Base-by-base conservation (phyloP, 2,888 invertebrate species). In the Sympetrum striolatum region DNA sequence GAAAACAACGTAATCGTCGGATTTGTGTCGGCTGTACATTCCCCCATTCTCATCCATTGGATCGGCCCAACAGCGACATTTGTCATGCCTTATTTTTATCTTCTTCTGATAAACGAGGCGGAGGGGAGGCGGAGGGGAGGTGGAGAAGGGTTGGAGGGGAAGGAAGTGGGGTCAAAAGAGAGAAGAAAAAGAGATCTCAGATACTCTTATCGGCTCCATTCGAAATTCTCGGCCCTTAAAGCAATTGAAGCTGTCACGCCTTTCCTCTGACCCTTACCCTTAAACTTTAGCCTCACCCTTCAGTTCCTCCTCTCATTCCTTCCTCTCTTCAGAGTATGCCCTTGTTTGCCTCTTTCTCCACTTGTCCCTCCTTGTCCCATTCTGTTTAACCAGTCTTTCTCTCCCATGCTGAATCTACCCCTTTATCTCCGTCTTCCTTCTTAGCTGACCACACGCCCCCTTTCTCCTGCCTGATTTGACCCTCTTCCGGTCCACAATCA, bases 231-330 rank as follows among this genome's bases (percentile, higher is more conserved):
- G 22, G 86, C n/a, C 60, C 31, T 48, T 35, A n/a, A 86, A 60
- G 86, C 86, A 60, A 86, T 86, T 86, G 86, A 86, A 64, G 86
- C 58, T 86, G 86, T 86, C 86, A 86, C 60, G 37, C 86, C 60
- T 64, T 60, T 60, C 37, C 60, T n/a, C 64, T 39, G 39, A 80
- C 80, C 80, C 37, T 39, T 35, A 35, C 37, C n/a, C 35, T 53
- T 44, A 44, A 44, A 44, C 44, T 8, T 44, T 8, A 44, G 44
- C 6, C 44, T 58, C 58, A 53, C 22, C 58, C 35, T 10, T 22
- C 22, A 5, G 15, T 22, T 0, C 15, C n/a, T 22, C 1, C 15
- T 37, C 37, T 10, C 12, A 22, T 14, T 5, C 37, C n/a, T 31
- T 10, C 14, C 25, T 10, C 31, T 58, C 35, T 60, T 31, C 15